Evolutionary conservation across 2,113 vertebrate genomes (phyloP), one percentile per base, ranked within the genome.

Genomic region (Podarcis raffonei): DNA sequence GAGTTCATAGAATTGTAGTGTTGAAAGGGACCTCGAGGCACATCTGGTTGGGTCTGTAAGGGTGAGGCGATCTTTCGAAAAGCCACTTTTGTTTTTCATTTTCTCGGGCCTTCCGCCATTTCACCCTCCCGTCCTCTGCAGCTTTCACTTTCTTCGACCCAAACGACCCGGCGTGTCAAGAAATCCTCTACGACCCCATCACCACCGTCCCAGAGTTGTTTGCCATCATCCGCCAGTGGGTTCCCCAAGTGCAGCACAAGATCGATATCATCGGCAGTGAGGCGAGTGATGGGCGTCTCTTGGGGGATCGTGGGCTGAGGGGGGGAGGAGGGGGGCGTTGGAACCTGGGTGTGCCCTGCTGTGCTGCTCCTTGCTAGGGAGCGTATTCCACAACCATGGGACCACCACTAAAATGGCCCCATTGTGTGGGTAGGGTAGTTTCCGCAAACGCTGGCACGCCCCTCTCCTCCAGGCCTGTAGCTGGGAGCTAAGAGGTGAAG

Each of bases 131-230:
- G 75, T 3, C 79, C 35, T 32, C 42, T 83, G 62, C 92, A 98
- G 98, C 97, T 1, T 99, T 98, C 95, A 98, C 98, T 22, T 98
- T 99, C 96, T 99, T 99, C n/a, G 98, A 99, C 92, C 98, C 98
- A 2, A 98, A 98, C 48, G 98, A 99, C 93, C 97, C 98, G 0
- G 98, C 98, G 0, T 99, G 98, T 87, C 94, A 97, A 95, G 98
- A 98, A 93, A 98, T 99, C 94, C 97, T 99, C 48, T 95, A 95
- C 79, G 97, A 99, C 84, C 97, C 98, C 0, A 95, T 93, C 83
- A 99, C 98, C 85, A 97, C 97, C 62, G 93, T 99, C 79, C 98
- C 98, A 0, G 97, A 99, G 93, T 97, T 99, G 69, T 99, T 99
- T 0, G 98, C 98, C 80, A 98, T 99, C 30, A 97, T 99, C 89